These are phyloP conservation scores for Temnothorax rugatulus DNA, from an alignment of 2,888 invertebrate genomes.

Conservation along the genomic window DNA sequence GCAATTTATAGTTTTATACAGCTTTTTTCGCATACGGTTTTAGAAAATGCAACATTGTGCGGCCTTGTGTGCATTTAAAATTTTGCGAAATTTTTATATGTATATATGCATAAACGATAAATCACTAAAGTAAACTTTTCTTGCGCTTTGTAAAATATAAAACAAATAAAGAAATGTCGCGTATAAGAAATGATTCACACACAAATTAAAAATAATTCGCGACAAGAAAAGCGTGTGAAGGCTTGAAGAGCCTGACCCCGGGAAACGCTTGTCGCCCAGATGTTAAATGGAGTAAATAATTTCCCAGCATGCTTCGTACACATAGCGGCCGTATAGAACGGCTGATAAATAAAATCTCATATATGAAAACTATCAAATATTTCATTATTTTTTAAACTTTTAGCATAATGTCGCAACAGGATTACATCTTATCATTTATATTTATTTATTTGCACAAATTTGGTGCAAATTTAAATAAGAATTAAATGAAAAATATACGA, in stretches of 20 bases:
- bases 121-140: background rate
- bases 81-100: background rate
- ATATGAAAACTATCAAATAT: slow-evolving; percentile 25
- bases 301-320: slow-evolving; percentile 72
- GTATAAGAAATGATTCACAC: slow-evolving; percentile 9
- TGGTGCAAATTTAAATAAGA: background rate
- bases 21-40: background rate
- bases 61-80: background rate
- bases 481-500: slow-evolving; percentile 1
- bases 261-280: slow-evolving; percentile 78
- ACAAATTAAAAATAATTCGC: slow-evolving; percentile 59
- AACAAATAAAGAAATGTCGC: slow-evolving; percentile 2
- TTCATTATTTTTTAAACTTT: slow-evolving; percentile 26
- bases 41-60: background rate
- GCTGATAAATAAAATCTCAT: slow-evolving; percentile 66
- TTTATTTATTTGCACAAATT: background rate
- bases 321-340: slow-evolving; percentile 65
- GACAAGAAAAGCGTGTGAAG: slow-evolving; percentile 64
- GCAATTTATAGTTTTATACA: background rate
- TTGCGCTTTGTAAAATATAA: background rate
- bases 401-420: background rate
- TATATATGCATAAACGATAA: background rate
- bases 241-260: slow-evolving; percentile 53
- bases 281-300: slow-evolving; percentile 82
- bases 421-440: slow-evolving; percentile 10